Evolutionary conservation across 2,888 invertebrate species (phyloP), one percentile per base, ranked within the genome.

Genomic region (Oscheius sp.): DNA sequence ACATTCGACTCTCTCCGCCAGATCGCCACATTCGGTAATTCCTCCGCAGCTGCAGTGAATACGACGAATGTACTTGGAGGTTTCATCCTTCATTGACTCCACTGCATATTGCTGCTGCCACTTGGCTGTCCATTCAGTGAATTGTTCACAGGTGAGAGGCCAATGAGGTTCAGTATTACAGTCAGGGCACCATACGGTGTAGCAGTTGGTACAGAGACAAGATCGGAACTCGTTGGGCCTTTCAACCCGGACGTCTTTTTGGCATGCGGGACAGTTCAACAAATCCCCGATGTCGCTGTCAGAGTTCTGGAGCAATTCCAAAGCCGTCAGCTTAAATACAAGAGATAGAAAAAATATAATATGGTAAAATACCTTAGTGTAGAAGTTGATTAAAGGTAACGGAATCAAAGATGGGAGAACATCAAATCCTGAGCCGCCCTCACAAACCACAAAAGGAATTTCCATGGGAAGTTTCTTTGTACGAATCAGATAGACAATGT

Each of bases 101-200:
- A 56, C 55, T 29, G 69, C 56, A 16, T 25, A 79, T 68, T 83
- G 80, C 45, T 75, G 70, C 52, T 74, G 73, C 77, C 77, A 79
- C 56, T 82, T 83, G 45, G 72, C 64, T 21, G 69, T 70, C 84
- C 84, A 84, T 41, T 69, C 52, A 5, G 70, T 68, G 58, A 69
- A 75, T 25, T 79, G 68, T 1, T 70, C 59, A 58, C 84, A 84
- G 64, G 49, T 77, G 78, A 84, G 69, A 35, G 84, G 84, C 80
- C 80, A 84, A 70, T 84, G 84, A 12, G 84, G 84, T 46, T 76
- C 80, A 23, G 52, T 35, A 29, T 72, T 69, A 69, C 84, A 84
- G 25, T 66, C 72, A n/a, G 74, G 58, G 53, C 84, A 84, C 79
- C 80, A 83, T 52, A 77, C 75, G 58, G 77, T 75, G 27, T 75